Evolutionary conservation across 2,888 invertebrate genomes (phyloP).

Genomic region (Trichopria drosophilae): DNA sequence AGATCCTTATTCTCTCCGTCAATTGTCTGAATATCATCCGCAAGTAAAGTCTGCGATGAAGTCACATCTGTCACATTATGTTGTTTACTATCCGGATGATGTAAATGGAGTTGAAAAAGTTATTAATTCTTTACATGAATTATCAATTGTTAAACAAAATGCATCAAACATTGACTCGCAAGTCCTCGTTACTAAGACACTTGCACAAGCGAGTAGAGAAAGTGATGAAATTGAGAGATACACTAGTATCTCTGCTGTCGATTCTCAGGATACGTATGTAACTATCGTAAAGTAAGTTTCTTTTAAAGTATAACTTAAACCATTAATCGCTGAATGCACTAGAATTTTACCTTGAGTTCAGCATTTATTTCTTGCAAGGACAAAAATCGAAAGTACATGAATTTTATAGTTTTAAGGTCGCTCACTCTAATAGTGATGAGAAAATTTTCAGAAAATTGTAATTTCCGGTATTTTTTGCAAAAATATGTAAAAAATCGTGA

Average conservation of each 20-base stretch:
- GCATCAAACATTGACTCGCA: slow-evolving; percentile 44
- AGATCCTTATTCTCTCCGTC: too few relatives aligned
- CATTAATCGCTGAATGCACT: too few relatives aligned
- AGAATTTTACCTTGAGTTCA: too few relatives aligned
- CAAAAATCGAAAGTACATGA: too few relatives aligned
- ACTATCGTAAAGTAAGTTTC: slow-evolving; percentile 68
- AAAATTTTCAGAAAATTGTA: too few relatives aligned
- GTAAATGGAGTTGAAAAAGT: slow-evolving; percentile 37
- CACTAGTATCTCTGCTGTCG: slow-evolving; percentile 68
- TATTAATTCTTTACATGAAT: slow-evolving; percentile 40
- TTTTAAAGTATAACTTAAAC: too few relatives aligned
- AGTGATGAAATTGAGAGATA: slow-evolving; percentile 58
- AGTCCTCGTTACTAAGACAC: slow-evolving; percentile 41
- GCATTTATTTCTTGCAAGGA: too few relatives aligned
- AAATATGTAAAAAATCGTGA: too few relatives aligned
- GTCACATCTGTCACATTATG: slow-evolving; percentile 43
- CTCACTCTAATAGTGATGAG: not conserved
- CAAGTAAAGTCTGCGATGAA: slow-evolving; percentile 35
- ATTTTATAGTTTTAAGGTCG: too few relatives aligned
- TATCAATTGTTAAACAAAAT: slow-evolving; percentile 41
- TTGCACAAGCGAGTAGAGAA: slow-evolving; percentile 20
- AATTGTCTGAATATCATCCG: slow-evolving; percentile 46
- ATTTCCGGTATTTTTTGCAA: too few relatives aligned
- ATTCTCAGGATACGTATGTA: slow-evolving; percentile 69
- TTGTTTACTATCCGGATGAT: slow-evolving; percentile 47